These are phyloP conservation scores for Edolisoma coerulescens DNA, from an alignment of 2,113 vertebrate species.

Conservation along the genomic window DNA sequence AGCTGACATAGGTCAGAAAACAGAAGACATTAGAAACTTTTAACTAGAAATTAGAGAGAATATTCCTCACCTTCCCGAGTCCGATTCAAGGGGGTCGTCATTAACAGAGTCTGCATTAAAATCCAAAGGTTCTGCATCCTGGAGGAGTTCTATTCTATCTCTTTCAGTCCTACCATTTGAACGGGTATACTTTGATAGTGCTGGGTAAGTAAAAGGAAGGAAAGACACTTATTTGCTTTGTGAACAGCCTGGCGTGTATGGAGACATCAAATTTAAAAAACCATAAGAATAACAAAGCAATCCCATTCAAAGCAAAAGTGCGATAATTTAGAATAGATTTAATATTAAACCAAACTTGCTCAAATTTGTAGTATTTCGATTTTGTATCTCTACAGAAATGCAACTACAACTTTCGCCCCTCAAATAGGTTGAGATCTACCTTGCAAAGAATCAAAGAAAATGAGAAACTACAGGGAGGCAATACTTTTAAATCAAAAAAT, in stretches of 20 bases:
- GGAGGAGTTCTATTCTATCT: conserved; percentile 90
- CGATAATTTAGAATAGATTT: background rate
- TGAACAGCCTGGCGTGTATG: background rate
- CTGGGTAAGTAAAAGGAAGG: background rate
- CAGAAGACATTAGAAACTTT: background rate
- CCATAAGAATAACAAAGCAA: rapidly evolving
- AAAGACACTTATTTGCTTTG: background rate
- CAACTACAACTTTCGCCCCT: background rate
- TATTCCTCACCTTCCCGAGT: conserved; percentile 80
- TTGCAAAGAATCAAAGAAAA: background rate
- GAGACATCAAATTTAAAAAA: background rate
- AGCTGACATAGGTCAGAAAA: background rate
- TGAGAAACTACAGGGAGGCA: background rate
- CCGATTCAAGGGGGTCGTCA: conserved; percentile 83
- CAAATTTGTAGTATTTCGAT: background rate
- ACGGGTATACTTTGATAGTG: conserved; percentile 85
- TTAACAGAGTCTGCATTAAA: conserved; percentile 86
- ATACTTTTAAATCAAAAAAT: background rate
- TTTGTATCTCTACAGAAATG: background rate
- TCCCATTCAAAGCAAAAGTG: background rate
- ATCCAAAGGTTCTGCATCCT: conserved; percentile 92
- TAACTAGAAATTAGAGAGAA: background rate
- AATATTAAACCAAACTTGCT: background rate
- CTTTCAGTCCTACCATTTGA: conserved; percentile 81
- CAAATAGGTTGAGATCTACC: background rate